Evolutionary conservation across 2,113 vertebrate species (phyloP).

Genomic region (Protomyctophum bolini): DNA sequence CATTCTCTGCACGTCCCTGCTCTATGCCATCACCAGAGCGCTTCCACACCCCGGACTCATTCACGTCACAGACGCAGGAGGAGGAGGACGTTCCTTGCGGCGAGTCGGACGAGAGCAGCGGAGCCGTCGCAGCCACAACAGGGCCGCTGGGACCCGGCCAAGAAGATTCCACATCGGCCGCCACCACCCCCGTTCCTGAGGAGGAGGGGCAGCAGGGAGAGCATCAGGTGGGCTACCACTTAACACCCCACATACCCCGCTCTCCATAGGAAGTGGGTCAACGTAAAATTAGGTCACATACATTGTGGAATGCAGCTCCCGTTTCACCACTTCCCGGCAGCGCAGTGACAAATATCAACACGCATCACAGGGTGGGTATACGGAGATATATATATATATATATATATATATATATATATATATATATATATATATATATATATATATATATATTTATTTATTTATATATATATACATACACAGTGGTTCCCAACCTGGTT

Average conservation of each 20-base stretch:
- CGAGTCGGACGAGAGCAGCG: slow-evolving; percentile 16
- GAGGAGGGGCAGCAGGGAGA: slow-evolving; percentile 43
- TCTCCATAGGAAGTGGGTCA: slow-evolving; percentile 47
- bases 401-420: no score
- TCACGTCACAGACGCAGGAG: slow-evolving; percentile 12
- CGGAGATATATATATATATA: no score
- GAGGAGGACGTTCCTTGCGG: slow-evolving; percentile 7
- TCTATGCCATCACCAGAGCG: no score
- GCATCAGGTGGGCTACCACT: slow-evolving; percentile 64
- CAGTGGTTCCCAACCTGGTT: no score
- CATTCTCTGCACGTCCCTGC: background rate
- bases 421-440: no score
- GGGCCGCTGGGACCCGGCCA: slow-evolving; percentile 32
- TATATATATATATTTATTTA: no score
- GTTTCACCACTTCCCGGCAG: slow-evolving; percentile 28
- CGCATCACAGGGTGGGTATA: no score
- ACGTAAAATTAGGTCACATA: slow-evolving; percentile 38
- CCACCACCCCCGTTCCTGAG: slow-evolving; percentile 12
- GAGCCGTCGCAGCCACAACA: slow-evolving; percentile 3
- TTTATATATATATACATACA: no score
- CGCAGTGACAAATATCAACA: slow-evolving; percentile 14
- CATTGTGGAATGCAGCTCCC: slow-evolving; percentile 43
- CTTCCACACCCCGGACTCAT: slow-evolving; percentile 25
- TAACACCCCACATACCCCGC: background rate
- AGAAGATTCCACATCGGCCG: slow-evolving; percentile 24